These are phyloP conservation scores for Ictidomys tridecemlineatus DNA, from an alignment of 2,113 vertebrate genomes.

Conservation along the genomic window DNA sequence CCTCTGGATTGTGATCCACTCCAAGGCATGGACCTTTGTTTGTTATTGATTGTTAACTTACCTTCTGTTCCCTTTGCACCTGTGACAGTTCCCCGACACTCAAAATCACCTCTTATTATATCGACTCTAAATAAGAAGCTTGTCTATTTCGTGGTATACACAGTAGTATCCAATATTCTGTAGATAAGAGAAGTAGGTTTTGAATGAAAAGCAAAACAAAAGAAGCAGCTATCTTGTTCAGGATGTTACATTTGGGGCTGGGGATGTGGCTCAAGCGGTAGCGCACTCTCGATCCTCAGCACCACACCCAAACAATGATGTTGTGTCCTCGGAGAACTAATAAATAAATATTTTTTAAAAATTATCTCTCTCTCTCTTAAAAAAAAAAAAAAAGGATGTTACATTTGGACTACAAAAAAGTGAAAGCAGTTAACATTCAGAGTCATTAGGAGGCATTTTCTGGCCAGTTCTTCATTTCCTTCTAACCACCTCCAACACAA, in stretches of 20 bases:
- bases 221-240: neutral
- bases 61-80: neutral
- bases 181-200: neutral
- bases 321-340: too few species aligned
- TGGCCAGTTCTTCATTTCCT: neutral
- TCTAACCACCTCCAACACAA: neutral
- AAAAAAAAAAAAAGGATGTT: neutral
- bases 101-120: neutral
- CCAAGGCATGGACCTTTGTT: neutral
- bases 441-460: neutral
- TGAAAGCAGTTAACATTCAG: neutral
- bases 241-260: neutral
- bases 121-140: neutral
- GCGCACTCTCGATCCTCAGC: too few species aligned
- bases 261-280: too few species aligned
- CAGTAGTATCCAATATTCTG: neutral
- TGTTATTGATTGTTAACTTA: neutral
- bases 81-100: neutral
- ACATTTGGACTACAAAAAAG: neutral
- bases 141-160: neutral
- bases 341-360: too few species aligned
- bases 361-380: too few species aligned
- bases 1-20: neutral
- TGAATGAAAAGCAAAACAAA: slow-evolving; percentile 57
- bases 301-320: too few species aligned